Base-by-base conservation (phyloP, 1,140 invertebrate species). In the Cyclina sinensis region DNA sequence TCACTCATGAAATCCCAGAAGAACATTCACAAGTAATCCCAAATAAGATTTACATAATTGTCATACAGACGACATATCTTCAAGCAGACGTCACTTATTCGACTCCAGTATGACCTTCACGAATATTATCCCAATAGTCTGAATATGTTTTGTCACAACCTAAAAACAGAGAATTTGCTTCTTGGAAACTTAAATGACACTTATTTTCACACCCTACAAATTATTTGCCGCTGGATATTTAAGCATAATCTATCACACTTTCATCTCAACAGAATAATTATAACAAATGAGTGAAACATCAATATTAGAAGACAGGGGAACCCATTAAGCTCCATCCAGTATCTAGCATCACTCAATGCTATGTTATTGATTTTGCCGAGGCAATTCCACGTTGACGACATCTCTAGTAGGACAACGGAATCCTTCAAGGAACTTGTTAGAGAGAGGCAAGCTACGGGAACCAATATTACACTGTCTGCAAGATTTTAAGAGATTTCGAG, bases 341-440 rank as follows among this genome's bases (percentile, higher is more conserved):
- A 35, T 59, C 84, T 59, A 85, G 70, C 82, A 73, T 73, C 73
- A 76, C 48, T 86, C 70, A 78, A 87, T 87, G 76, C 65, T 87
- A 51, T 59, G 30, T 70, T 87, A 87, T 87, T 87, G 85, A 87
- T 87, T 80, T 86, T 86, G 46, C 27, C 54, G 14, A 73, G 76
- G 85, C 85, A 87, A 87, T 80, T 87, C 73, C 62, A 65, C 70
- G 74, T 87, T 80, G 76, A 80, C 74, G 76, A 79, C 76, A 70
- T 79, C 39, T 87, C 74, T 27, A 80, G 39, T 35, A 68, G 51
- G 65, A 79, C 74, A 79, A 78, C 48, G 35, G 85, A 76, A 87
- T 87, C 57, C 85, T 87, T 87, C 74, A 80, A 87, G 74, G 57
- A 70, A 80, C 84, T 86, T 86, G 84, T 86, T 86, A 86, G 48